Evolutionary conservation across 1,140 invertebrate genomes (phyloP).

Genomic region (Epicauta chinensis): DNA sequence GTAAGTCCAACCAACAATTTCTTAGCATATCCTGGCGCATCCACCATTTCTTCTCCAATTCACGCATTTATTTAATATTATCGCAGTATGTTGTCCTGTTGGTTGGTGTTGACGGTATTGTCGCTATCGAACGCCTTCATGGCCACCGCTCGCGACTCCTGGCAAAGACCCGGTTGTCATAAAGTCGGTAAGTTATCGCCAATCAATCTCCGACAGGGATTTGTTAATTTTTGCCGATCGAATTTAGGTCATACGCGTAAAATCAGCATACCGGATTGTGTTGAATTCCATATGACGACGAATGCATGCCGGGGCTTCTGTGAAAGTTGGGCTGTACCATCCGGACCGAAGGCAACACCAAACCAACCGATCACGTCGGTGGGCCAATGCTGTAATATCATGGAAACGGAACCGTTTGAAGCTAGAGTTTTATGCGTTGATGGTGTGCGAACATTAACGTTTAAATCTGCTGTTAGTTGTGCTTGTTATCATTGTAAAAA

Average conservation of each 20-base stretch:
- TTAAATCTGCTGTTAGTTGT: conserved; percentile 78
- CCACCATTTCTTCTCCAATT: background rate
- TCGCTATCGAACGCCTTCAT: conserved; percentile 32
- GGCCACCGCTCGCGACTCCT: conserved; percentile 40
- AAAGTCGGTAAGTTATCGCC: conserved; percentile 49
- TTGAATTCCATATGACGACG: conserved; percentile 75
- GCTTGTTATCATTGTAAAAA: conserved; percentile 82
- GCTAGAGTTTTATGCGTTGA: conserved; percentile 69
- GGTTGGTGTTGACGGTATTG: conserved; percentile 34
- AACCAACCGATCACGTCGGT: conserved; percentile 72
- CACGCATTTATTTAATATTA: background rate
- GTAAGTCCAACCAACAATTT: background rate
- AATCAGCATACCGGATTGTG: conserved; percentile 74
- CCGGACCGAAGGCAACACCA: conserved; percentile 56
- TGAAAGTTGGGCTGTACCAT: conserved; percentile 70
- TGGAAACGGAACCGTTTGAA: conserved; percentile 71
- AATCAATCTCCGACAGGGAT: background rate
- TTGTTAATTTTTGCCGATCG: background rate
- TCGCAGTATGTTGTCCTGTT: conserved; percentile 40
- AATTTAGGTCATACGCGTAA: conserved; percentile 65
- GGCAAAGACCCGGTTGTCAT: conserved; percentile 55
- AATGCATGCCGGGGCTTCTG: conserved; percentile 84
- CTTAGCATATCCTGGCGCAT: background rate
- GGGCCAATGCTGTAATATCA: conserved; percentile 85
- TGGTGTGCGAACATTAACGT: conserved; percentile 66